A percentile compares a stretch with the other conserved stretches of the same genome.
These are phyloP conservation scores for Crypturellus tataupa DNA, from an alignment of 2,797 vertebrate species.

Conservation along the genomic window DNA sequence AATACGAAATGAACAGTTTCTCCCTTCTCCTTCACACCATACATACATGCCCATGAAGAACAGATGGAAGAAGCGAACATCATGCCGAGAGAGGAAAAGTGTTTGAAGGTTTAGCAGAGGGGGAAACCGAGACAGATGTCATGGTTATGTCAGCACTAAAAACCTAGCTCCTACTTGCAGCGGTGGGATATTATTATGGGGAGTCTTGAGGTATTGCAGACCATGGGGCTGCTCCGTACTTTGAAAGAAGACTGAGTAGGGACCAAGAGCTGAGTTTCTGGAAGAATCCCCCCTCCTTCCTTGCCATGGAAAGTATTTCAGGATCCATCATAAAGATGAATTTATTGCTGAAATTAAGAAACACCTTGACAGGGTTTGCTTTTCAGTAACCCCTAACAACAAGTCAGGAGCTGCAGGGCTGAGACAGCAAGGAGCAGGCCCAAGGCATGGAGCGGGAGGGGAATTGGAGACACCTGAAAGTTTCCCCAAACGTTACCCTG, in stretches of 20 bases:
- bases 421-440: not conserved
- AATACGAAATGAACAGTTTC: constrained; percentile 63
- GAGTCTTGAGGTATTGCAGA: not conserved
- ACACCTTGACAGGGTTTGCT: not conserved
- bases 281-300: not conserved
- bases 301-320: not conserved
- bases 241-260: not conserved
- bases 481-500: not conserved
- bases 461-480: too few species aligned
- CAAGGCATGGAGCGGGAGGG: not conserved
- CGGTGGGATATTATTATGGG: not conserved
- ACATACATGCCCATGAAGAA: constrained; percentile 43
- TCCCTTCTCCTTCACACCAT: not conserved
- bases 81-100: constrained; percentile 50
- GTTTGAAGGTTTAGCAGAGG: constrained; percentile 60
- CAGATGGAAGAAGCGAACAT: constrained; percentile 71
- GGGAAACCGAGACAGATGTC: constrained; percentile 69
- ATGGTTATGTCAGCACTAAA: constrained; percentile 59
- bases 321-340: not conserved
- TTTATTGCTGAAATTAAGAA: not conserved
- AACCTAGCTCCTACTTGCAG: constrained; percentile 3
- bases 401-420: not conserved
- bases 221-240: not conserved
- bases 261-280: not conserved
- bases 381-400: not conserved